Evolutionary conservation across 1,140 invertebrate species (phyloP).

Genomic region (Ladona fulva): DNA sequence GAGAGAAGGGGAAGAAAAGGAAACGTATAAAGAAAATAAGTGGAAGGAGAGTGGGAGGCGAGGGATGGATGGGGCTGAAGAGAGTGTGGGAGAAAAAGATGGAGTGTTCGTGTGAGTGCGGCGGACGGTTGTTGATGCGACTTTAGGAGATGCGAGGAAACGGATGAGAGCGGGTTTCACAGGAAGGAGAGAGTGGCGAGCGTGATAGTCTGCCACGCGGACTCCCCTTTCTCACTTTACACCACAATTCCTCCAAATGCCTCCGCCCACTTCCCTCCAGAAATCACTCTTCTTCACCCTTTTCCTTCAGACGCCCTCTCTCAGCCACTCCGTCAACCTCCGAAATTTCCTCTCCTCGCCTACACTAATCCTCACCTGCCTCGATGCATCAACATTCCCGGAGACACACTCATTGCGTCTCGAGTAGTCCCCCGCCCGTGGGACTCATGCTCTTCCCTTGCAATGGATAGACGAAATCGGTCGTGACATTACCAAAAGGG

Average conservation of each 20-base stretch:
- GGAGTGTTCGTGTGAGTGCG: not conserved
- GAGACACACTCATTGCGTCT: not conserved
- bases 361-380: not conserved
- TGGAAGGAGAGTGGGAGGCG: not conserved
- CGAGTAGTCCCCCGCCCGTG: not conserved
- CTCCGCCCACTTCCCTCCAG: not conserved
- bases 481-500: not conserved
- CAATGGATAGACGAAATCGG: not conserved
- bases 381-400: not conserved
- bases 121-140: constrained; percentile 1
- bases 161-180: not conserved
- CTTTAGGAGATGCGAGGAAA: not conserved
- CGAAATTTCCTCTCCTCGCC: not conserved
- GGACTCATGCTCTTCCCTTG: not conserved
- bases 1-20: not conserved
- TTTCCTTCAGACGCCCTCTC: not conserved
- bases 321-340: not conserved
- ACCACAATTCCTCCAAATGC: not conserved
- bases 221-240: not conserved
- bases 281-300: constrained; percentile 1
- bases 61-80: not conserved
- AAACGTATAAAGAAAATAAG: not conserved
- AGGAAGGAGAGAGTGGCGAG: not conserved
- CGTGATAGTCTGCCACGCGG: not conserved
- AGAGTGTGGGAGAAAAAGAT: not conserved